Conservation (phyloP, 2,113 vertebrate species). For the Mobula hypostoma region DNA sequence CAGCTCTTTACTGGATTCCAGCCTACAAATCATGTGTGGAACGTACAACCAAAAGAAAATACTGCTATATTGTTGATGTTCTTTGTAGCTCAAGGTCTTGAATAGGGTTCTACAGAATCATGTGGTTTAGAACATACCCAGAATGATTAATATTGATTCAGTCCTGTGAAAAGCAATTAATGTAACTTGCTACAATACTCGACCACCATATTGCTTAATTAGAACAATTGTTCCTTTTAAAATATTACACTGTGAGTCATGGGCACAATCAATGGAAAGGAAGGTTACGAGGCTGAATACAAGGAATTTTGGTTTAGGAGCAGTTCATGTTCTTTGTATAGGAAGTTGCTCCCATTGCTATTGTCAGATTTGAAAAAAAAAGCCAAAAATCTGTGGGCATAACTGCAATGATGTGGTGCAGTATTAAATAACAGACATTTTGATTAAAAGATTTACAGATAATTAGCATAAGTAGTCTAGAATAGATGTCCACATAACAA, state of each 20-base stretch:
- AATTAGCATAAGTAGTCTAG: neutral
- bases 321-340: neutral
- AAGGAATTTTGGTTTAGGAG: neutral
- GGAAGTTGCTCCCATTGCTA: neutral
- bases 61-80: neutral
- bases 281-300: neutral
- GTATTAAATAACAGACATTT: neutral
- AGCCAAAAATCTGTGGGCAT: neutral
- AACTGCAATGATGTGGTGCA: neutral
- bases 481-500: slow-evolving; percentile 2
- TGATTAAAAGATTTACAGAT: neutral
- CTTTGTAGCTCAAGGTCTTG: neutral
- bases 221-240: neutral
- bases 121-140: neutral
- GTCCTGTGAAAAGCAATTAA: neutral
- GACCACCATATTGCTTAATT: neutral
- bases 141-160: neutral
- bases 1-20: neutral
- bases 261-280: neutral
- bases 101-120: neutral
- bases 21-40: neutral
- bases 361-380: neutral
- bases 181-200: neutral
- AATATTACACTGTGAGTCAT: neutral
- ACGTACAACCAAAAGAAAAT: neutral